Base-by-base conservation (phyloP, 2,888 invertebrate genomes). In the Teleogryllus oceanicus region DNA sequence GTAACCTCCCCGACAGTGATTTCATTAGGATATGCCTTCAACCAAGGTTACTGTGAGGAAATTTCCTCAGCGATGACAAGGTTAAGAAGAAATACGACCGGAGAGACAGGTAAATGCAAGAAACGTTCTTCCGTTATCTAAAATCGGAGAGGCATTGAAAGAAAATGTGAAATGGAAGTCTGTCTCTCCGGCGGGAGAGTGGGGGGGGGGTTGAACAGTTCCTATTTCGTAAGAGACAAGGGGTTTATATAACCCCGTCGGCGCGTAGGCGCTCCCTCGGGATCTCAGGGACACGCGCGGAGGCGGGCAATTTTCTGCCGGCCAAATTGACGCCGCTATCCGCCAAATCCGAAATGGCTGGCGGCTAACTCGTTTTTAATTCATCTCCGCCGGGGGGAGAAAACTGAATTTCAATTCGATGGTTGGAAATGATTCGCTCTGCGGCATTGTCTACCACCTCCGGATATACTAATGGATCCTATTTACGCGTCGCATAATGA, bases 191-290 rank as follows among this genome's bases (percentile, higher is more conserved):
- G 21, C 21, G 21, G 21, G 21, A 21, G 21, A 21, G 21, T 21
- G 21, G 21, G 21, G 21, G 21, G 21, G 21, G 21, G 21, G 21
- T 21, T 21, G 21, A 21, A 21, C 21, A 21, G 21, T 21, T 21
- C 21, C 21, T 21, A 21, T 21, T 21, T 21, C 21, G 21, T 21
- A 21, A 21, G 21, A 21, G 21, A 21, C 21, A 13, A n/a, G 62
- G 4, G 62, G 62, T 62, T 62, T 62, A 62, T 12, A 11, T 62
- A 62, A 62, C 16, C 16, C 16, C 62, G 3, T 11, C 0, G 4
- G 62, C 62, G 62, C 62, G 62, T 62, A n/a, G 62, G 62, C 62
- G 62, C 62, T 62, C 62, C 62, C 62, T 62, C 62, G 62, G 62
- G 62, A 62, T 62, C 62, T 62, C 62, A 62, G 16, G 62, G 62